Base-by-base conservation (phyloP, 92 coral and sea anemone species). In the Epizoanthus stellaris region DNA sequence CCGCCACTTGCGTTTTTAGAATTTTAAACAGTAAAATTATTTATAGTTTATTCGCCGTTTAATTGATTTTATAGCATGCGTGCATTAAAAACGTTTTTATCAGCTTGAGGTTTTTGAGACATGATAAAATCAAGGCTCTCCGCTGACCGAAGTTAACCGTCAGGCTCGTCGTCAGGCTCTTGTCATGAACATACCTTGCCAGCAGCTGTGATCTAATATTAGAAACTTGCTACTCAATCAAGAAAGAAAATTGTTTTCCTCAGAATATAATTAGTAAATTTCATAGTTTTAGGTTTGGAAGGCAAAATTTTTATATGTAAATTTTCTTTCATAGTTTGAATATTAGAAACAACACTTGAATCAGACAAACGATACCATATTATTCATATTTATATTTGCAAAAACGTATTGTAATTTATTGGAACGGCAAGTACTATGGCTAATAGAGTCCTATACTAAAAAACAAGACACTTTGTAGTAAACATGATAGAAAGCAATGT, bases 151-250 rank as follows among this genome's bases (percentile, higher is more conserved):
- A 34, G 7, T n/a, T n/a, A n/a, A n/a, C n/a, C 36, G 36, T 30
- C 36, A 30, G 36, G 36, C 3, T 64, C 36, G 10, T n/a, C 3
- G 67, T 53, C 52, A 30, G 82, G 72, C 72, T 4, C 20, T 79
- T 79, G 21, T 45, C 72, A 79, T 14, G 60, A 43, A 62, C 34
- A 63, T 14, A 14, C 15, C 65, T 38, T 62, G 34, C 30, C 16
- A 43, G 58, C 73, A 79, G 83, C 72, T 64, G 83, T 52, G 9
- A n/a, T 62, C 34, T 79, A 60, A 76, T 34, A 36, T 21, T 39
- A 76, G 49, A 60, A 59, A 38, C 72, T 79, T 70, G 34, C 6
- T 5, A 38, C 42, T 43, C 34, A 42, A n/a, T 43, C 34, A 42
- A n/a, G n/a, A 42, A 62, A 63, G 17, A 38, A 16, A 25, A 30